phyloP scores from a whole-genome alignment of 2,113 vertebrate genomes.

The Laticauda colubrina region DNA sequence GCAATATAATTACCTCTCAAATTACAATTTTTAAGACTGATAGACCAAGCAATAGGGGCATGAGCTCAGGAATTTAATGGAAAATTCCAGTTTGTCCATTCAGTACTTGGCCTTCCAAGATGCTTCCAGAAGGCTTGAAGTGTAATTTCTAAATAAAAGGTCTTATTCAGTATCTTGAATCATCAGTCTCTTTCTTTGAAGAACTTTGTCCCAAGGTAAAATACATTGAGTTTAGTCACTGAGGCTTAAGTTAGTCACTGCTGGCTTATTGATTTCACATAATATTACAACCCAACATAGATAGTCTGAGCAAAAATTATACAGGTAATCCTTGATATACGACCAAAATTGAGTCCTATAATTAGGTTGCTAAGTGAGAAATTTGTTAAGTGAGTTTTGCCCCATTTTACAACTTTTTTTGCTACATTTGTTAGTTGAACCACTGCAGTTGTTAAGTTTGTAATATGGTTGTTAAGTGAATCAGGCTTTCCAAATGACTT shows the following conservation, averaged over 20 bases:
- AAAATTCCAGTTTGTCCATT: not conserved
- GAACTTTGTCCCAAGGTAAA: not conserved
- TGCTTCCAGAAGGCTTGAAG: not conserved
- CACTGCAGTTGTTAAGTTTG: too few species aligned
- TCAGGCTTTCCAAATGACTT: too few species aligned
- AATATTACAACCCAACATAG: not conserved
- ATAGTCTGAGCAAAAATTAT: not conserved
- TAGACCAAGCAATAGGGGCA: not conserved
- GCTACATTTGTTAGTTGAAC: too few species aligned
- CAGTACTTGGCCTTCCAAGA: not conserved
- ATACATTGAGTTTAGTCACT: not conserved
- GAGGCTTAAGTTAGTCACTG: not conserved
- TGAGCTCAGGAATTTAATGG: not conserved
- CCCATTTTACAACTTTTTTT: too few species aligned
- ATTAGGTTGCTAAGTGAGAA: too few species aligned
- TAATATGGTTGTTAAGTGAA: too few species aligned
- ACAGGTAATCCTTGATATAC: too few species aligned
- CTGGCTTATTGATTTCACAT: not conserved
- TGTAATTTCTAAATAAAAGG: not conserved
- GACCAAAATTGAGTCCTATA: too few species aligned
- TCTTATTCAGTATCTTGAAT: not conserved
- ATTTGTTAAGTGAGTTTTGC: too few species aligned
- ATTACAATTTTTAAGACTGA: not conserved
- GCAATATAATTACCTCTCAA: not conserved
- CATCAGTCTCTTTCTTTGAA: not conserved